A percentile compares a stretch with the other conserved stretches of the same genome.
Conservation (phyloP, 1,140 invertebrate species). For the Formica selysi region DNA sequence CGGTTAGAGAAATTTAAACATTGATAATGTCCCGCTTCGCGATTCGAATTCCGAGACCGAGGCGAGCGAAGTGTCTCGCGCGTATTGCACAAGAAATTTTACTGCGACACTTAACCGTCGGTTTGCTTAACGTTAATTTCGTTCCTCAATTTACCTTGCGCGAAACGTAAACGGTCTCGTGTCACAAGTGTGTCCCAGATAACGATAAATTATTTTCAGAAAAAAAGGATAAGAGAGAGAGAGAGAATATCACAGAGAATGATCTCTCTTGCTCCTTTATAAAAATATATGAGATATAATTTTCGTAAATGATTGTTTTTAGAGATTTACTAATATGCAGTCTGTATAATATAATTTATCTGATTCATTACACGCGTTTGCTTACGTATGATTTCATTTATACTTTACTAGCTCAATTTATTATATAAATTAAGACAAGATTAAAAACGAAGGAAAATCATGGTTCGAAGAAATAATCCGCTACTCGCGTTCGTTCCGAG, state of each 20-base stretch:
- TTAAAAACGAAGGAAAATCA: background rate
- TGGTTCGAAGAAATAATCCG: background rate
- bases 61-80: constrained; percentile 31
- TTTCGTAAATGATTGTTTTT: background rate
- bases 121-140: constrained; percentile 59
- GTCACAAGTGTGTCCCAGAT: constrained; percentile 19
- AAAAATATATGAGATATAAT: background rate
- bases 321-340: background rate
- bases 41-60: constrained; percentile 23
- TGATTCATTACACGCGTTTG: no score
- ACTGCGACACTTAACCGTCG: constrained; percentile 38
- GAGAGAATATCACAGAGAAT: no score
- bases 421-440: background rate
- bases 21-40: constrained; percentile 65
- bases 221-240: background rate
- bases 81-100: constrained; percentile 51
- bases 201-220: constrained; percentile 45
- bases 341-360: no score
- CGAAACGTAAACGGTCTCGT: constrained; percentile 42
- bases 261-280: background rate
- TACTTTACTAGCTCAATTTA: no score
- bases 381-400: no score
- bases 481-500: constrained; percentile 18
- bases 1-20: constrained; percentile 70
- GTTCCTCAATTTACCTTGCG: constrained; percentile 52